Conservation (phyloP, 2,888 invertebrate genomes). For the Cryptocheilus praepositus region DNA sequence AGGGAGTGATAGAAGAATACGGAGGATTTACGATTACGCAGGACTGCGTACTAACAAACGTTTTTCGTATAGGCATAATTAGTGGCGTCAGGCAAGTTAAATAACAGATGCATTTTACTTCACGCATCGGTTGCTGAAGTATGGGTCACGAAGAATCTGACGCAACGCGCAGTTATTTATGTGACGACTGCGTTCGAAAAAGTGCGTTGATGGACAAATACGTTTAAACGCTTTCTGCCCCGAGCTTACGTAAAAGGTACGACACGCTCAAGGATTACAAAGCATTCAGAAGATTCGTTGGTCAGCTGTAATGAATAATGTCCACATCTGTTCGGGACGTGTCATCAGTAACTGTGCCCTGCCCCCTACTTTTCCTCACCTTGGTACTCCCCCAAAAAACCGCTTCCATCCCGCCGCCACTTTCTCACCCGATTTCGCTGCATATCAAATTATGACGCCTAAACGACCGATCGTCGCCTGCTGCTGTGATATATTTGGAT, state of each 20-base stretch:
- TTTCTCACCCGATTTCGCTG: constrained; percentile 69
- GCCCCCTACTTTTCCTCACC: constrained; percentile 45
- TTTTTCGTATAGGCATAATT: too few species aligned
- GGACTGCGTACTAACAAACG: too few species aligned
- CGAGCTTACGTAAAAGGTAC: too few species aligned
- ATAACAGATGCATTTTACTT: too few species aligned
- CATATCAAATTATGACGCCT: constrained; percentile 73
- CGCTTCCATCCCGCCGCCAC: constrained; percentile 66
- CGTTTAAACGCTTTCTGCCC: too few species aligned
- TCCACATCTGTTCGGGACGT: constrained; percentile 71
- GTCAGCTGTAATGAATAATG: constrained; percentile 73
- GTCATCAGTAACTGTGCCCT: constrained; percentile 68
- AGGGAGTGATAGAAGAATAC: constrained; percentile 8
- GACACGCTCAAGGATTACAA: neutral
- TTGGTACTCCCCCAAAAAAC: constrained; percentile 56
- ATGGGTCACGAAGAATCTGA: too few species aligned
- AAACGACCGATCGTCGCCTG: constrained; percentile 73
- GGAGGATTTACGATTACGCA: too few species aligned
- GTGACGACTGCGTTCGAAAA: too few species aligned
- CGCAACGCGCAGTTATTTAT: too few species aligned
- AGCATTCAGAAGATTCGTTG: constrained; percentile 50
- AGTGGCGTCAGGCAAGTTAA: too few species aligned
- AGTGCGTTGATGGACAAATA: too few species aligned
- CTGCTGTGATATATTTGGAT: constrained; percentile 74
- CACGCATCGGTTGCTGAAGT: too few species aligned